Evolutionary conservation across 2,113 vertebrate species (phyloP), one percentile per base, ranked within the genome.

Genomic region (Synodontis membranacea): DNA sequence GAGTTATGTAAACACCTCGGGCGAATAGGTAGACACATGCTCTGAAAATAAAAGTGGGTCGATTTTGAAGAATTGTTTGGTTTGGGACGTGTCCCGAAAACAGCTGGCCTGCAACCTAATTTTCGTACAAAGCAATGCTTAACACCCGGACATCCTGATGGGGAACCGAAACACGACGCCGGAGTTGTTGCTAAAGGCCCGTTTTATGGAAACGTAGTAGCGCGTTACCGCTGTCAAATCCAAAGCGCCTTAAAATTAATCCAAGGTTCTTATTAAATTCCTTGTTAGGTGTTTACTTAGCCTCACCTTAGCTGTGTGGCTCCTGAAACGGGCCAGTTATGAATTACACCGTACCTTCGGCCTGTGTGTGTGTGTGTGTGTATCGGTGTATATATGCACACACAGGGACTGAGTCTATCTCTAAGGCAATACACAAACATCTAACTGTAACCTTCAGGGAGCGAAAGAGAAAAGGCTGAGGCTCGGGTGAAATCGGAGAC

Each of bases 401-500:
- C 28, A 15, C 4, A 52, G 64, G 74, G 85, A 86, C 80, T 74
- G 62, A 76, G 52, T 62, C 19, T 58, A 58, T 80, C 68, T 64
- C 75, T 14, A 72, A 80, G 37, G 25, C 17, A 42, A 52, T 44
- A 58, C 50, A 86, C 83, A 86, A 89, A 89, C 87, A 86, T 80
- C 79, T 79, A 23, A 89, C 85, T 85, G 86, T 87, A 90, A 88
- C 82, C 89, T 92, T 84, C 80, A 90, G 88, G 85, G 56, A 52
- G 87, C 88, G 87, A 85, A 78, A 82, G 78, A 86, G 74, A 25
- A 37, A 82, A 81, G 78, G 78, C 82, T 60, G 75, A 79, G 84
- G 72, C 66, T 86, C 86, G 83, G 85, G 88, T 90, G 93, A 93
- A 94, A 95, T 84, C 66, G 76, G 91, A 94, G 91, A 91, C 91